Evolutionary conservation across 1,140 invertebrate genomes (phyloP), one percentile per base, ranked within the genome.

Genomic region (Armadillidium nasatum): DNA sequence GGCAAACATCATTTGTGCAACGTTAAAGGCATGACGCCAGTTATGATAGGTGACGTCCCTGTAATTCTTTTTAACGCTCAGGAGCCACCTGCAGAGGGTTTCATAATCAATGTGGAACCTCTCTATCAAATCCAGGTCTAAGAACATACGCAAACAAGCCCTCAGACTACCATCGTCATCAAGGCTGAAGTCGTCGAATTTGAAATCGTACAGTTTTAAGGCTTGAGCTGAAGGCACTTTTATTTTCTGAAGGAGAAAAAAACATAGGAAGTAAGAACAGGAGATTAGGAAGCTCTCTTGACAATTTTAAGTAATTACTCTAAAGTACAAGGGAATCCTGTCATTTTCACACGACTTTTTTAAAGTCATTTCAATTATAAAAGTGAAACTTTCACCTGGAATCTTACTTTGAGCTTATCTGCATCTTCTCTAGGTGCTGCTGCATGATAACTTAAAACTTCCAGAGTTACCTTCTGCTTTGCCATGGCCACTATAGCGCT

Each of bases 61-160:
- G 86, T 98, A 98, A 85, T 98, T 98, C 84, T 97, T 98, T 87
- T 96, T 96, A 7, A 98, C 95, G 82, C 93, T 95, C 69, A 95
- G 87, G 43, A 97, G 86, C 95, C 95, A 97, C 77, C 93, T 88
- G 84, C 93, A 94, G 0, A 95, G 86, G 15, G 94, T 92, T 79
- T 92, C 89, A 84, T 95, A 95, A 81, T 95, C 93, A 80, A 96
- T 95, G 82, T 94, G 93, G 85, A 95, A 96, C 76, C 93, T 86
- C 84, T 94, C 92, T 68, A 95, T 91, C 82, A 96, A 90, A 84
- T 95, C 93, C 82, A 95, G 87, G 86, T 95, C 94, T 73, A 95
- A 86, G 85, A 96, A 95, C 94, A 96, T 95, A 79, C 94, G 87
- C 44, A 96, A 86, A 84, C 93, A 94, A 2, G 94, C 93, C 76